These are phyloP conservation scores for Epirrhoe tristata DNA, from an alignment of 2,888 invertebrate genomes.

Conservation along the genomic window DNA sequence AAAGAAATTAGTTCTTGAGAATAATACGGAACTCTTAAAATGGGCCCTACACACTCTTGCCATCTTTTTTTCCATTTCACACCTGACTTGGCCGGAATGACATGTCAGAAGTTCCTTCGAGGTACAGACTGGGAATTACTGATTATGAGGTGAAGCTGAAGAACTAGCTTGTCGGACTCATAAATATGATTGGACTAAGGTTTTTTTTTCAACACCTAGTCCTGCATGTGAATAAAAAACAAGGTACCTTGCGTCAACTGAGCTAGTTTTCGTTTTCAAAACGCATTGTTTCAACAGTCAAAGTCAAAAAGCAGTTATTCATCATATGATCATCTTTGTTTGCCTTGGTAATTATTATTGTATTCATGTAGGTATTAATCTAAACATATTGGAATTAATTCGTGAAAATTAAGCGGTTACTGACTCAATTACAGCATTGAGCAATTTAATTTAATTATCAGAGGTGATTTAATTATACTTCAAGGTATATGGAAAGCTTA, in stretches of 20 bases:
- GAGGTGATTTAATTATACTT: too few relatives aligned
- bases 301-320: too few relatives aligned
- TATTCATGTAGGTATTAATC: background rate
- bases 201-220: too few relatives aligned
- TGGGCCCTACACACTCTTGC: background rate
- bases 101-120: conserved; percentile 30
- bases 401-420: background rate
- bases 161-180: background rate
- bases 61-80: conserved; percentile 65
- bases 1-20: background rate
- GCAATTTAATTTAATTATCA: background rate
- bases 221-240: too few relatives aligned
- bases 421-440: background rate
- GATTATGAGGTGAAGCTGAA: conserved; percentile 18
- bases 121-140: conserved; percentile 14
- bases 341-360: background rate
- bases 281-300: too few relatives aligned
- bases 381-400: background rate
- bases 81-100: conserved; percentile 58
- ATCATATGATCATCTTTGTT: background rate
- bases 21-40: background rate
- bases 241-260: too few relatives aligned
- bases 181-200: background rate
- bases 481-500: too few relatives aligned
- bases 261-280: too few relatives aligned